Evolutionary conservation across 2,888 invertebrate genomes (phyloP).

Genomic region (Patella ulyssiponensis): DNA sequence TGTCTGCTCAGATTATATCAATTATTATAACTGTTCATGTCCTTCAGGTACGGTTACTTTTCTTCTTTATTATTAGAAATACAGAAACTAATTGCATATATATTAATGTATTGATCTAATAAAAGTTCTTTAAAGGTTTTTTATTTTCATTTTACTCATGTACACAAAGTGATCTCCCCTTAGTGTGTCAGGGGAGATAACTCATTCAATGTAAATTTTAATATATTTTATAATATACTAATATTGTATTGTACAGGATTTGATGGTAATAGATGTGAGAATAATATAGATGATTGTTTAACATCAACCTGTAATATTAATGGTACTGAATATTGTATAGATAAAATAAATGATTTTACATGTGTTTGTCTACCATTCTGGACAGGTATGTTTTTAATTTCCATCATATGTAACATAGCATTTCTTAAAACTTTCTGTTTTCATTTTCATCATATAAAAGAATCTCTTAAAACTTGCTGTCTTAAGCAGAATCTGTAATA

Average conservation of each 20-base stretch:
- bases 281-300: conserved; percentile 86
- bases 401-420: too few species aligned
- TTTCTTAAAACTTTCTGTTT: too few species aligned
- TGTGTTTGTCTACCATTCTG: conserved; percentile 76
- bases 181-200: neutral
- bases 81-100: too few species aligned
- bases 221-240: neutral
- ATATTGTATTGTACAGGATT: conserved; percentile 76
- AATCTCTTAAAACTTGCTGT: too few species aligned
- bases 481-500: conserved; percentile 6
- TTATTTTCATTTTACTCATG: conserved; percentile 88
- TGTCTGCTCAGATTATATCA: conserved; percentile 32
- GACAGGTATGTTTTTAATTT: conserved; percentile 27
- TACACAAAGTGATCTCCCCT: conserved; percentile 4
- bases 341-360: conserved; percentile 42
- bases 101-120: too few species aligned
- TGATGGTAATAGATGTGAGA: conserved; percentile 90
- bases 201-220: conserved; percentile 15
- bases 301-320: conserved; percentile 91
- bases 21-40: conserved; percentile 29
- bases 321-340: conserved; percentile 74
- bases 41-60: conserved; percentile 15
- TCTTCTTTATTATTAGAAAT: too few species aligned
- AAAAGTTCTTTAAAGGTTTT: conserved; percentile 73
- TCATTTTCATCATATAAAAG: too few species aligned